These are phyloP conservation scores for Chrysopilus asiliformis DNA, from an alignment of 2,888 invertebrate genomes.

Conservation along the genomic window DNA sequence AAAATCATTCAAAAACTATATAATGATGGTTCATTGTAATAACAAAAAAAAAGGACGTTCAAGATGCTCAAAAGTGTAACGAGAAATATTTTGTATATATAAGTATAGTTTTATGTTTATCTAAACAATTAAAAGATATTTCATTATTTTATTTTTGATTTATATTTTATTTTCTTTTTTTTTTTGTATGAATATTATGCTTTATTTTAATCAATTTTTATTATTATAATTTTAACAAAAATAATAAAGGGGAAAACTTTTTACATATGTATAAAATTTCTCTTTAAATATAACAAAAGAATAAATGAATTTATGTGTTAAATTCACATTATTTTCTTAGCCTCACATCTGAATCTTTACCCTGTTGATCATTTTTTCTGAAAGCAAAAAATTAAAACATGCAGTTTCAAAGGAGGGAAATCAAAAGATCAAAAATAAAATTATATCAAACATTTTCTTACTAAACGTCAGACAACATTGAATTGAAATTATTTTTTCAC, in stretches of 20 bases:
- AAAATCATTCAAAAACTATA: too few relatives aligned
- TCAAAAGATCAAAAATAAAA: too few relatives aligned
- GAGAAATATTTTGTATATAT: too few relatives aligned
- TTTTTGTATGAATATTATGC: background rate
- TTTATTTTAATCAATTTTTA: background rate
- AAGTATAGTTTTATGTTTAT: too few relatives aligned
- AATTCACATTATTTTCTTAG: constrained; percentile 8
- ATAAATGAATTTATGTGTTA: too few relatives aligned
- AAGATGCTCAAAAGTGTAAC: too few relatives aligned
- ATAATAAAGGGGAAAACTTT: background rate
- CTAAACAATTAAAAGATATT: too few relatives aligned
- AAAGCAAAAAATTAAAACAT: constrained; percentile 6
- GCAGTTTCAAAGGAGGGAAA: background rate
- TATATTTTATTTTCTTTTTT: too few relatives aligned
- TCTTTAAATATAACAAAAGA: background rate
- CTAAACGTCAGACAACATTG: background rate
- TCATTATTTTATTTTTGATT: too few relatives aligned
- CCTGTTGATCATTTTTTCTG: constrained; percentile 10
- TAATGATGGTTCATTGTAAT: too few relatives aligned
- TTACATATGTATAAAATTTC: background rate
- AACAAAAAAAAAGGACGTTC: too few relatives aligned
- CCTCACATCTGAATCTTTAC: constrained; percentile 9
- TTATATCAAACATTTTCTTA: too few relatives aligned
- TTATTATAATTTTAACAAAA: background rate
- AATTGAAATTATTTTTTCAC: background rate